A percentile compares a stretch with the other conserved stretches of the same genome.
phyloP scores from a whole-genome alignment of 2,113 vertebrate species.

The Guaruba guarouba region DNA sequence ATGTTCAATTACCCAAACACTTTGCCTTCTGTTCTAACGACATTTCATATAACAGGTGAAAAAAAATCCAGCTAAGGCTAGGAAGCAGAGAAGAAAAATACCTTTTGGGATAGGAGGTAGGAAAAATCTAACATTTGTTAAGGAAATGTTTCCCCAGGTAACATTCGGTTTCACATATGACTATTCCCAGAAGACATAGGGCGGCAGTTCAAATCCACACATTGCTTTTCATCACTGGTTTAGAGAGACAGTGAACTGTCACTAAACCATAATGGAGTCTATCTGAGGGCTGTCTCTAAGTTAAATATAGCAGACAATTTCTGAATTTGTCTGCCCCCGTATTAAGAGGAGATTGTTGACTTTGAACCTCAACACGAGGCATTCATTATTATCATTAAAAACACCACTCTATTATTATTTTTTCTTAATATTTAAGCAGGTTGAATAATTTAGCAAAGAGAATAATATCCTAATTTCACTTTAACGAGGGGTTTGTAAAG shows the following conservation, averaged over 20 bases:
- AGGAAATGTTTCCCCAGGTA: neutral
- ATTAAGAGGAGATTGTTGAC: neutral
- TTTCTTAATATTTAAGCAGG: slow-evolving; percentile 18
- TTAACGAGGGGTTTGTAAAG: neutral
- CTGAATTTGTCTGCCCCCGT: neutral
- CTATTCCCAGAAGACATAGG: neutral
- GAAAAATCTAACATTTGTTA: neutral
- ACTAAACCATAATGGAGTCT: neutral
- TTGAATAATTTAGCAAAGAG: neutral
- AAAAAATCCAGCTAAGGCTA: neutral
- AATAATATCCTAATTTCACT: neutral
- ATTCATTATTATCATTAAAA: neutral
- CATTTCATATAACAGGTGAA: neutral
- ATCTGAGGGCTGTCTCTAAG: neutral
- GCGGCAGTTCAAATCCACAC: neutral
- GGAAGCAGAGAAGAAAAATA: neutral
- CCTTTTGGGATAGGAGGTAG: neutral
- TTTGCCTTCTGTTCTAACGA: neutral
- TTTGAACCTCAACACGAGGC: neutral
- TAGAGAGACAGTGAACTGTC: neutral
- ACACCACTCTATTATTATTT: neutral
- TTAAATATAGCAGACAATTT: neutral
- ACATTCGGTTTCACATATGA: neutral
- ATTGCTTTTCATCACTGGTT: neutral
- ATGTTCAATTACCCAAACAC: neutral